Evolutionary conservation across 1,140 invertebrate species (phyloP), one percentile per base, ranked within the genome.

Genomic region (Oedothorax gibbosus): DNA sequence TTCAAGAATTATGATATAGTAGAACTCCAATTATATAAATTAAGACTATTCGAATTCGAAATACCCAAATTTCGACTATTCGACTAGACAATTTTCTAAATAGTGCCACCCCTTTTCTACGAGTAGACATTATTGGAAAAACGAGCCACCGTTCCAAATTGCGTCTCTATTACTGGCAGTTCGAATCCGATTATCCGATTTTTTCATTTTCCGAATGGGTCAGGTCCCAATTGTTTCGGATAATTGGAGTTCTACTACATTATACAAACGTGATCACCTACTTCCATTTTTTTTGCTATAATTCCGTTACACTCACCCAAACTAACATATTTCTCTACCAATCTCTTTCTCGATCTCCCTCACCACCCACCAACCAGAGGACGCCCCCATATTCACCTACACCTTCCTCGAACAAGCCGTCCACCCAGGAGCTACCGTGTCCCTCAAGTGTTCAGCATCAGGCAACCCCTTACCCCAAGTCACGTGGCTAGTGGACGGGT

Each of bases 401-500:
- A 66, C 85, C 21, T 88, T 87, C 71, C 57, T 60, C 2, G 87
- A 88, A 35, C 81, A 85, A 65, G 85, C 87, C 11, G 84, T 87
- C 11, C 77, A 84, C 2, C 88, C 88, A 7, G 88, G 88, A 14
- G 64, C 84, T 5, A 65, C 88, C 2, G 85, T 88, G 21, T 86
- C 87, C 51, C 69, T 88, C 14, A 88, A 87, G 64, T 88, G 88
- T 75, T 86, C 86, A 5, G 88, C 88, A 12, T 56, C 82, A 18
- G 88, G 88, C 4, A 87, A 86, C 64, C 88, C 88, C 6, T 51
- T 85, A 7, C 88, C 88, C 10, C 87, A 88, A 62, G 84, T 88
- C 20, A 86, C 87, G 9, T 88, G 88, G 88, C 57, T 75, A 49
- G 76, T 87, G 18, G 88, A 88, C 65, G 84, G 83, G 18, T 64